A percentile compares a stretch with the other conserved stretches of the same genome.
phyloP scores from a whole-genome alignment of 1,140 invertebrate genomes.

The Sweltsa coloradensis region DNA sequence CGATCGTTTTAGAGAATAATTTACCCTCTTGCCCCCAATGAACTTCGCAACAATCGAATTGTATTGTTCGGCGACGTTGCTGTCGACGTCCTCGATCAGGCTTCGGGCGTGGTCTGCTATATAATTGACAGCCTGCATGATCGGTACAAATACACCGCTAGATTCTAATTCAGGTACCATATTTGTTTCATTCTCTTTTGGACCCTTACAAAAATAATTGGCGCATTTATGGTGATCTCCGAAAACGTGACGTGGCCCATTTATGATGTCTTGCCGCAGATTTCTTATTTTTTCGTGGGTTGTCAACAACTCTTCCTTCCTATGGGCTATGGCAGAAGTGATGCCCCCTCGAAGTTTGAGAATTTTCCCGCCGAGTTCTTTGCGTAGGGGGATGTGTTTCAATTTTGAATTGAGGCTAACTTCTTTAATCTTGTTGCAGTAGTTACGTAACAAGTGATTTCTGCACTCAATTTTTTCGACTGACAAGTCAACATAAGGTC shows the following conservation, averaged over 20 bases:
- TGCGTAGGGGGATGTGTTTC: not conserved
- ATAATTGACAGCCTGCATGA: conserved; percentile 11
- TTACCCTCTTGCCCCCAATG: conserved; percentile 14
- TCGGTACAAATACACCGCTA: conserved; percentile 6
- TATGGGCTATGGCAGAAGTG: not conserved
- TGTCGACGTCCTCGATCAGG: conserved; percentile 11
- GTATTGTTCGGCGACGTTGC: conserved; percentile 14
- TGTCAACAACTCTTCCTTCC: not conserved
- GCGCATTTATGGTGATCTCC: conserved; percentile 1
- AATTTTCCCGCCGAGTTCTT: not conserved
- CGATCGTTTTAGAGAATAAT: conserved; percentile 10
- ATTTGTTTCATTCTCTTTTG: not conserved
- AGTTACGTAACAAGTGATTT: conserved; percentile 15
- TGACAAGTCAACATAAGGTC: conserved; percentile 15
- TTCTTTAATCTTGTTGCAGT: conserved; percentile 10
- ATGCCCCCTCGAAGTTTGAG: not conserved
- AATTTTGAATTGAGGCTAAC: not conserved
- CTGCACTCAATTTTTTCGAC: conserved; percentile 23
- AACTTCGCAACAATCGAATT: conserved; percentile 11
- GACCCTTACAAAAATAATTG: conserved; percentile 2
- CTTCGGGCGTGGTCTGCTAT: conserved; percentile 1
- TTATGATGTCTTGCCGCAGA: conserved; percentile 4
- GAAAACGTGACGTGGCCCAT: conserved; percentile 3
- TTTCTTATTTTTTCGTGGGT: not conserved
- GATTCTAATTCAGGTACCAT: conserved; percentile 12